Evolutionary conservation across 2,888 invertebrate genomes (phyloP).

Genomic region (Caenorhabditis angaria): DNA sequence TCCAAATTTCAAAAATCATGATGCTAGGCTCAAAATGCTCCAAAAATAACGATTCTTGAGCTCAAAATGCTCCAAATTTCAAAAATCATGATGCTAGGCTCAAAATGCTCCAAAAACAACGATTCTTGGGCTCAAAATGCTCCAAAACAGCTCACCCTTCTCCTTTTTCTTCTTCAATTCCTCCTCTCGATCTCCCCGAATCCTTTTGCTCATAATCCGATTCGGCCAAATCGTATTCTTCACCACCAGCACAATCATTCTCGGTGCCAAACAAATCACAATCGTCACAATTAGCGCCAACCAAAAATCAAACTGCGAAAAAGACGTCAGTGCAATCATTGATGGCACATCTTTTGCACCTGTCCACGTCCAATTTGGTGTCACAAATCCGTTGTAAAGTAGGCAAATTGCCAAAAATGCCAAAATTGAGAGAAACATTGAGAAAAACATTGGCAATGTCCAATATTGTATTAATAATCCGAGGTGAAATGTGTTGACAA

Average conservation of each 20-base stretch:
- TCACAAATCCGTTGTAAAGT: slow-evolving; percentile 82
- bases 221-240: slow-evolving; percentile 34
- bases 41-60: not conserved
- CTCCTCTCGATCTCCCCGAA: slow-evolving; percentile 21
- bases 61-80: not conserved
- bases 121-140: not conserved
- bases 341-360: slow-evolving; percentile 81
- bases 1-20: too few species aligned
- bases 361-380: slow-evolving; percentile 78
- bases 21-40: too few species aligned
- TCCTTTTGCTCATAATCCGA: slow-evolving; percentile 23
- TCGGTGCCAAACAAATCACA: slow-evolving; percentile 26
- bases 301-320: slow-evolving; percentile 79
- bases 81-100: too few species aligned
- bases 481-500: slow-evolving; percentile 86
- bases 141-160: not conserved
- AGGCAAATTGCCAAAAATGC: slow-evolving; percentile 86
- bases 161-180: slow-evolving; percentile 29
- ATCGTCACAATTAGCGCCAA: slow-evolving; percentile 30
- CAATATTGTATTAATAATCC: slow-evolving; percentile 90
- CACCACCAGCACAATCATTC: slow-evolving; percentile 26
- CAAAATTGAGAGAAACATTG: slow-evolving; percentile 82
- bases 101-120: not conserved
- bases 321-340: slow-evolving; percentile 80
- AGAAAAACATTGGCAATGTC: slow-evolving; percentile 86